These are phyloP conservation scores for Erpetoichthys calabaricus DNA, from an alignment of 2,797 vertebrate species.

Conservation along the genomic window DNA sequence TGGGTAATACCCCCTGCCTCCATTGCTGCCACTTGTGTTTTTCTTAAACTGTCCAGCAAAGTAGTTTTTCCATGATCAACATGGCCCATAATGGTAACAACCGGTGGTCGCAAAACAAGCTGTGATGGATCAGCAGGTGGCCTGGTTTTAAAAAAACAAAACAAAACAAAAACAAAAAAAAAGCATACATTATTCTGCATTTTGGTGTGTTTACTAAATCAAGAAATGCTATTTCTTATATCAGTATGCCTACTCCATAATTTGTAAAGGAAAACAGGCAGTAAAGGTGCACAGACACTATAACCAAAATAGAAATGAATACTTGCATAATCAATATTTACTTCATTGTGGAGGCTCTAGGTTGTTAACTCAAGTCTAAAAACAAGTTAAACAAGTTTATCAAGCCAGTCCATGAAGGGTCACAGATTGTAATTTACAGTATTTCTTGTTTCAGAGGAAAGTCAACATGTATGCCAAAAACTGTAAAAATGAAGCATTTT, in stretches of 20 bases:
- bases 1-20: constrained; percentile 92
- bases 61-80: constrained; percentile 95
- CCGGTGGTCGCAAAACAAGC: constrained; percentile 57
- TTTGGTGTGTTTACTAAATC: constrained; percentile 9
- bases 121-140: constrained; percentile 48
- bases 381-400: too few relatives aligned
- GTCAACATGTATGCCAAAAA: too few relatives aligned
- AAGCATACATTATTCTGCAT: background rate
- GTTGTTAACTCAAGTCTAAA: too few relatives aligned
- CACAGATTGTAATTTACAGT: too few relatives aligned
- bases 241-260: background rate
- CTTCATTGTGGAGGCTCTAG: too few relatives aligned
- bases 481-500: too few relatives aligned
- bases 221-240: background rate
- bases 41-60: constrained; percentile 75
- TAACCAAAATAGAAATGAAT: too few relatives aligned
- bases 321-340: too few relatives aligned
- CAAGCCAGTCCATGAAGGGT: too few relatives aligned
- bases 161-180: constrained; percentile 12
- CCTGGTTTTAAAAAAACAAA: constrained; percentile 36
- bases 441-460: too few relatives aligned
- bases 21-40: constrained; percentile 63
- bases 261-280: too few relatives aligned
- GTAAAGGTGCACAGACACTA: too few relatives aligned
- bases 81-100: constrained; percentile 92